phyloP scores from a whole-genome alignment of 2,113 vertebrate species.

The Misgurnus mizolepis region DNA sequence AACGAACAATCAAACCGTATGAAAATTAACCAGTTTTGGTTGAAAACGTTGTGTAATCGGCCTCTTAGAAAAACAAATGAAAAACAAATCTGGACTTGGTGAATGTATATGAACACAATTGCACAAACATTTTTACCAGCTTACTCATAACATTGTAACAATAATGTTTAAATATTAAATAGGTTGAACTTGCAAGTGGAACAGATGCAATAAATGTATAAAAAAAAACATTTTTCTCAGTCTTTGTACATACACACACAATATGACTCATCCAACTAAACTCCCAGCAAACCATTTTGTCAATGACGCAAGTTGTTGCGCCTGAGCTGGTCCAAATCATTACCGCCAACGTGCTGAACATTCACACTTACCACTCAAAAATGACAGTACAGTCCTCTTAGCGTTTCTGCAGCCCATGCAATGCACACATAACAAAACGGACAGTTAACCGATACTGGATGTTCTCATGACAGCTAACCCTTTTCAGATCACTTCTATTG shows the following conservation, averaged over 20 bases:
- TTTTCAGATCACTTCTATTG: constrained; percentile 14
- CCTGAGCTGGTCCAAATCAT: constrained; percentile 46
- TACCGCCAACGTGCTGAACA: constrained; percentile 33
- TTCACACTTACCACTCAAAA: constrained; percentile 25
- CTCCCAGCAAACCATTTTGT: constrained; percentile 51
- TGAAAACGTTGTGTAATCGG: too few species aligned
- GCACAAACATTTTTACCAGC: too few species aligned
- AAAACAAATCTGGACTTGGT: too few species aligned
- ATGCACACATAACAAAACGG: neutral
- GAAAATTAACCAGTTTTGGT: too few species aligned
- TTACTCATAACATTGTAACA: too few species aligned
- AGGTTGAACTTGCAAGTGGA: neutral
- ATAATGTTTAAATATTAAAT: too few species aligned
- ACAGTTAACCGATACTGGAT: neutral
- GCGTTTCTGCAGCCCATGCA: constrained; percentile 13
- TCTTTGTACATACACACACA: neutral
- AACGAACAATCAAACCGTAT: too few species aligned
- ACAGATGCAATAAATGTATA: neutral
- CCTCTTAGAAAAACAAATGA: too few species aligned
- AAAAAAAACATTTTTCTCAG: neutral
- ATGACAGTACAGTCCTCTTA: neutral
- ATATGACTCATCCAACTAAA: constrained; percentile 51
- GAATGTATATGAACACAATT: too few species aligned
- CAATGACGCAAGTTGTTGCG: constrained; percentile 64
- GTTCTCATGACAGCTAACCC: neutral